phyloP scores from a whole-genome alignment of 2,797 vertebrate genomes.

The Scarus forsteni region DNA sequence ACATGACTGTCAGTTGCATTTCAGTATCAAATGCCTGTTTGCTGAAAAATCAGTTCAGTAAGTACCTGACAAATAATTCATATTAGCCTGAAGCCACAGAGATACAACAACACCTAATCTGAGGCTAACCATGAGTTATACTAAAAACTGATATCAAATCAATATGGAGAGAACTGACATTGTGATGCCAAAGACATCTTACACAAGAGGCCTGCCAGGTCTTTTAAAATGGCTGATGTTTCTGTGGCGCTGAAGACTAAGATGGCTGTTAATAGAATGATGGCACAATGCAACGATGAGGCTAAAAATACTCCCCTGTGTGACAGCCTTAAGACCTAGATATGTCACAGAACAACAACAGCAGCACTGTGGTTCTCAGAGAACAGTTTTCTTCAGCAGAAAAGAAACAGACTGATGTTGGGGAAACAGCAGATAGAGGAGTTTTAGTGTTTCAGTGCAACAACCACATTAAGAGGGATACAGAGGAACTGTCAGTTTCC shows the following conservation, averaged over 20 bases:
- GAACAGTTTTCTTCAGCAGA: conserved; percentile 40
- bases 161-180: conserved; percentile 32
- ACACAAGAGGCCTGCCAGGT: conserved; percentile 61
- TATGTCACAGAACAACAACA: conserved; percentile 68
- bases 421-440: conserved; percentile 14
- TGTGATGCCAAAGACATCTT: conserved; percentile 61
- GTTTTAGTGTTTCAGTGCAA: conserved; percentile 6
- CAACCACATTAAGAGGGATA: neutral
- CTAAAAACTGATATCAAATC: conserved; percentile 36
- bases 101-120: conserved; percentile 16
- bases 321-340: conserved; percentile 72
- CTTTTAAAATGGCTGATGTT: conserved; percentile 69
- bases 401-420: conserved; percentile 34
- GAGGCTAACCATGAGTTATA: conserved; percentile 26
- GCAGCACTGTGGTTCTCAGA: conserved; percentile 18
- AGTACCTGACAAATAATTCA: conserved; percentile 5
- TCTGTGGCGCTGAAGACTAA: conserved; percentile 65
- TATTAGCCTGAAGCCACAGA: neutral
- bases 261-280: conserved; percentile 73
- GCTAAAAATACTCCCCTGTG: conserved; percentile 68
- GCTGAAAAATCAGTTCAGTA: neutral
- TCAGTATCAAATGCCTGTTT: neutral
- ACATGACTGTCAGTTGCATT: neutral
- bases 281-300: conserved; percentile 53
- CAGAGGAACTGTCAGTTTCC: neutral